Evolutionary conservation across 1,140 invertebrate genomes (phyloP), one percentile per base, ranked within the genome.

Genomic region (Bacillus rossius): DNA sequence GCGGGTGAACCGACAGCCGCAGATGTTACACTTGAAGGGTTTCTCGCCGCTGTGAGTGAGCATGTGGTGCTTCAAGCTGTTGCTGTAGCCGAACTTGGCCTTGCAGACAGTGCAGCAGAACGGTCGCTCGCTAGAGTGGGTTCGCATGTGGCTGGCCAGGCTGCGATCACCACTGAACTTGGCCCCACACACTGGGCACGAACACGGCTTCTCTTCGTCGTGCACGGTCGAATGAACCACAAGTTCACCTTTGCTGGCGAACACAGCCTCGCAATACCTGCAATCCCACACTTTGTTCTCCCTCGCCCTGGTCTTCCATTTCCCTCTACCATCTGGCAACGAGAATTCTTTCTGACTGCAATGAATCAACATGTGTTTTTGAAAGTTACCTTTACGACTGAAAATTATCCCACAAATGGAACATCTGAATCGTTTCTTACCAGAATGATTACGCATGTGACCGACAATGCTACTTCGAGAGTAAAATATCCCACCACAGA

Each of bases 381-480:
- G 47, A 16, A 57, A 26, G 13, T 47, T 34, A 10, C 10, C 41
- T n/a, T 34, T 20, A 5, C 34, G 20, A 10, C 17, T 17, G 19
- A 57, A 57, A 16, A 26, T 23, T 20, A 13, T 25, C 5, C 48
- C 48, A 26, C 55, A 57, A 8, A n/a, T 13, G 10, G 45, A 29
- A 23, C 55, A 57, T 13, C 17, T 19, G 20, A 48, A 57, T 29
- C 42, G 55, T 34, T 48, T 57, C 29, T 23, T 26, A 7, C 42
- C 42, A 19, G 10, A 26, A 20, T 57, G 55, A 13, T 13, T 25
- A 8, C 19, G 8, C 14, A 5, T 16, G 38, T 57, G 55, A 26
- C 3, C 14, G 29, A 29, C 49, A 10, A 48, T 16, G n/a, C 10
- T 13, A 3, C 20, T 16, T 16, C 22, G 8, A 4, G 13, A 19